These are phyloP conservation scores for Chelonus insularis DNA, from an alignment of 1,140 invertebrate species.

Conservation along the genomic window DNA sequence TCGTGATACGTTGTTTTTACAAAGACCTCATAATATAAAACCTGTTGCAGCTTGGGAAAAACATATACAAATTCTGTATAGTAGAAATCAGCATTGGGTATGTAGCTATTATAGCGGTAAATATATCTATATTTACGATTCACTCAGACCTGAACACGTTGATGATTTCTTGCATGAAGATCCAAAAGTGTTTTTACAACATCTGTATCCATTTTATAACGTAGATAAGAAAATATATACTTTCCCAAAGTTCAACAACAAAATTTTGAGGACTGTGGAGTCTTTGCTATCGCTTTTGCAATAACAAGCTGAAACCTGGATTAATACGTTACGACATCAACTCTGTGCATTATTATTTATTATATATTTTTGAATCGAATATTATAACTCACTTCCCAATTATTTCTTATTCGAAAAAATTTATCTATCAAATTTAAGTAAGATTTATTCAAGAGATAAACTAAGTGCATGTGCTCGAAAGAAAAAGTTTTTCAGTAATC, in stretches of 20 bases:
- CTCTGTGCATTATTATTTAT: background rate
- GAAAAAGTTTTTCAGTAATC: too few relatives aligned
- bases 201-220: conserved; percentile 12
- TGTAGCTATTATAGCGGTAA: conserved; percentile 7
- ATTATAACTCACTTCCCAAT: background rate
- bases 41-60: background rate
- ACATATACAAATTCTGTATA: conserved; percentile 10
- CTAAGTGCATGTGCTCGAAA: background rate
- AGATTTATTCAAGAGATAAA: background rate
- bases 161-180: background rate
- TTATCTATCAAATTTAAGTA: background rate
- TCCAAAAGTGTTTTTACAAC: background rate
- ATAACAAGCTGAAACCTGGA: conserved; percentile 1
- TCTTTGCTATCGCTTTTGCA: conserved; percentile 17
- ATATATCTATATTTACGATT: conserved; percentile 15
- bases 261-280: conserved; percentile 6
- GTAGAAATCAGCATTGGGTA: conserved; percentile 7
- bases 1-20: background rate
- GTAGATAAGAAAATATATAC: background rate
- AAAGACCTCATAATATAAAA: background rate
- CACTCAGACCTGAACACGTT: background rate
- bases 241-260: conserved; percentile 18
- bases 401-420: background rate
- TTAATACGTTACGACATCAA: background rate
- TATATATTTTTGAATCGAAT: background rate